phyloP scores from a whole-genome alignment of 2,797 vertebrate genomes.

The Myripristis murdjan region DNA sequence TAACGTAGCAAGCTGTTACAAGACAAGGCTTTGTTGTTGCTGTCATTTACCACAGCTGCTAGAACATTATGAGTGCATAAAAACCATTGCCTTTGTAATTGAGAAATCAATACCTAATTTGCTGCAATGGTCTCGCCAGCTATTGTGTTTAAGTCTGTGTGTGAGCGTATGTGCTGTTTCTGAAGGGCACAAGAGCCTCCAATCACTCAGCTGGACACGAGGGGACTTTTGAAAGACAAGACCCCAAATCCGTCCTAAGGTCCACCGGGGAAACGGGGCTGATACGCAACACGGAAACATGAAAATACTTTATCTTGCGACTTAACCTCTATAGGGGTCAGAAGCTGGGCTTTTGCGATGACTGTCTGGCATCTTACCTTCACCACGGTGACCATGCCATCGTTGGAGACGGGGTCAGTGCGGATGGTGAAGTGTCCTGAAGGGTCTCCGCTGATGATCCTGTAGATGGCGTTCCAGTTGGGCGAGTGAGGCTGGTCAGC shows the following conservation, averaged over 20 bases:
- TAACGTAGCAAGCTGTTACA: constrained; percentile 61
- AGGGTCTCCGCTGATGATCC: constrained; percentile 94
- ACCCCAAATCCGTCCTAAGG: constrained; percentile 52
- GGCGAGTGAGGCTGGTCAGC: constrained; percentile 94
- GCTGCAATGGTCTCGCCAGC: constrained; percentile 71
- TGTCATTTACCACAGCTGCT: constrained; percentile 71
- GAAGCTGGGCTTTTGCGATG: neutral
- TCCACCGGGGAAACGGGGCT: constrained; percentile 23
- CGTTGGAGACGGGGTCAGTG: constrained; percentile 92
- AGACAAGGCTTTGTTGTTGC: constrained; percentile 73
- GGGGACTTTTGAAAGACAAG: constrained; percentile 74
- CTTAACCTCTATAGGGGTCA: neutral
- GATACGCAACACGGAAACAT: constrained; percentile 15
- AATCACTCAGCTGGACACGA: constrained; percentile 73
- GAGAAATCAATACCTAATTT: constrained; percentile 87
- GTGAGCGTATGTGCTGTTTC: constrained; percentile 50
- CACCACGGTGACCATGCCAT: constrained; percentile 94
- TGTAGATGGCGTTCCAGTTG: constrained; percentile 96
- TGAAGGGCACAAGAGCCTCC: constrained; percentile 62
- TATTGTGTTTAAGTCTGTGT: constrained; percentile 69
- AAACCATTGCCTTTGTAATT: constrained; percentile 77
- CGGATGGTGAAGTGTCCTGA: constrained; percentile 91
- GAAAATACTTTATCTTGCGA: constrained; percentile 18
- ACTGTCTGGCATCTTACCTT: constrained; percentile 85
- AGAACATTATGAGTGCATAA: constrained; percentile 78